phyloP scores from a whole-genome alignment of 2,113 vertebrate species.

The Apeltes quadracus region DNA sequence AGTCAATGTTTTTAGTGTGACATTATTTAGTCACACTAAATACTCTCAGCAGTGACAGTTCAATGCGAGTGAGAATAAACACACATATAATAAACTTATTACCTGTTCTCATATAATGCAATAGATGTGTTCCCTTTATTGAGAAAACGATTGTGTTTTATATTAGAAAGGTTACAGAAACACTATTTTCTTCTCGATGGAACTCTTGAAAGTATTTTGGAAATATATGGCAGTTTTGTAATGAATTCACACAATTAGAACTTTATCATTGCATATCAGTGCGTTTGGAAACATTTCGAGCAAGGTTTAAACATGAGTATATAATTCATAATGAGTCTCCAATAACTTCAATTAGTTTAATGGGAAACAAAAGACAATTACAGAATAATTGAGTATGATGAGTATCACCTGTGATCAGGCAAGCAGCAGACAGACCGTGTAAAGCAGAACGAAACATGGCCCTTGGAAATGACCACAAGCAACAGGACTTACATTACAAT shows the following conservation, averaged over 20 bases:
- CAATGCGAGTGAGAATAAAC: background rate
- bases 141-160: background rate
- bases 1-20: background rate
- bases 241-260: constrained; percentile 1
- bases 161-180: background rate
- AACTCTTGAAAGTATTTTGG: background rate
- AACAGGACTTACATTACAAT: constrained; percentile 6
- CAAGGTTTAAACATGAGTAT: constrained; percentile 4
- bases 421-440: constrained; percentile 10
- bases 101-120: constrained; percentile 11
- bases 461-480: constrained; percentile 25
- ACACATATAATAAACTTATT: constrained; percentile 9
- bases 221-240: background rate
- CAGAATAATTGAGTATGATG: constrained; percentile 29
- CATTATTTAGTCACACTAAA: background rate
- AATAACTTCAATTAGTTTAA: constrained; percentile 19
- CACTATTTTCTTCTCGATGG: background rate
- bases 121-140: background rate
- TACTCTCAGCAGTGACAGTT: constrained; percentile 2
- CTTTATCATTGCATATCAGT: constrained; percentile 18
- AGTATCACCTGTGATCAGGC: constrained; percentile 14
- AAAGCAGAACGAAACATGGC: constrained; percentile 22
- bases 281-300: background rate
- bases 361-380: constrained; percentile 15
- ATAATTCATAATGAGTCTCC: constrained; percentile 15